These are phyloP conservation scores for Drosophila borborema DNA, from an alignment of 2,888 invertebrate genomes.

Conservation along the genomic window DNA sequence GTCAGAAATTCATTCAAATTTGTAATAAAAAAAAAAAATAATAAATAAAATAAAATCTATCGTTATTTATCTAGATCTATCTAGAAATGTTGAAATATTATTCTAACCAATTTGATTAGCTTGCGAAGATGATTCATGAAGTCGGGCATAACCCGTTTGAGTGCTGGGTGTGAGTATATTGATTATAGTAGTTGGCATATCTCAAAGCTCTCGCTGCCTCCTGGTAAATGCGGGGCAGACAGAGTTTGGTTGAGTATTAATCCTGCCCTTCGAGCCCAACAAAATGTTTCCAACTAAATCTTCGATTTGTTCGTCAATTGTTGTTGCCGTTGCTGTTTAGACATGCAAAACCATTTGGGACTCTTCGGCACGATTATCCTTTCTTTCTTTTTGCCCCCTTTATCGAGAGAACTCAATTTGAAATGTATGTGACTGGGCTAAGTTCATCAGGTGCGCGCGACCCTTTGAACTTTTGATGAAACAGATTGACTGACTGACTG, in stretches of 20 bases:
- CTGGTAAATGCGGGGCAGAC: not conserved
- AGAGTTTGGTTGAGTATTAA: constrained; percentile 13
- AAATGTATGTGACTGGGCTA: constrained; percentile 23
- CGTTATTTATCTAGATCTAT: not conserved
- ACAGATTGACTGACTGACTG: constrained; percentile 20
- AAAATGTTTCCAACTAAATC: constrained; percentile 38
- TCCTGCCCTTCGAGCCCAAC: constrained; percentile 18
- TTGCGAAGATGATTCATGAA: not conserved
- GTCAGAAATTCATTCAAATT: not conserved
- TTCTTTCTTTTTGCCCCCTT: constrained; percentile 32
- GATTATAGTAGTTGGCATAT: not conserved
- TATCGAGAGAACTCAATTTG: constrained; percentile 57
- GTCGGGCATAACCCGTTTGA: constrained; percentile 1
- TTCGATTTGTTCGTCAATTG: constrained; percentile 38
- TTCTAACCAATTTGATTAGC: not conserved
- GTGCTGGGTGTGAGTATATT: not conserved
- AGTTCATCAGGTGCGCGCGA: constrained; percentile 63
- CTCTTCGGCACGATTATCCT: constrained; percentile 70
- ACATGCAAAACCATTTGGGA: constrained; percentile 50
- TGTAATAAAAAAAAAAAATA: not conserved
- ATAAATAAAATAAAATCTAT: not conserved
- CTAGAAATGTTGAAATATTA: not conserved
- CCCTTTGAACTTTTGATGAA: constrained; percentile 57
- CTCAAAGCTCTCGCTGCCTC: not conserved
- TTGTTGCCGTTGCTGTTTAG: constrained; percentile 19